phyloP scores from a whole-genome alignment of 2,888 invertebrate genomes.

The Piscicola geometra region DNA sequence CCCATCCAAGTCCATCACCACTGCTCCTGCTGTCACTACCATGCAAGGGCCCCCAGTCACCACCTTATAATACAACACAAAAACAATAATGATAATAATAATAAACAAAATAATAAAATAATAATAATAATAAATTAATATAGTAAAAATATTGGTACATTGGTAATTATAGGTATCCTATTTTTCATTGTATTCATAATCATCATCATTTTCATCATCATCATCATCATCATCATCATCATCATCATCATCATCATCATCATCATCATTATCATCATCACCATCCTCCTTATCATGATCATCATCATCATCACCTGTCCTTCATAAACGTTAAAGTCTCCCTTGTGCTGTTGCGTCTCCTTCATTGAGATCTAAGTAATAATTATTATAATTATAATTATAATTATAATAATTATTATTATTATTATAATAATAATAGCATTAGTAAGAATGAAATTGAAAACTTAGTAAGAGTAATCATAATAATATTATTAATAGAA shows the following conservation, averaged over 20 bases:
- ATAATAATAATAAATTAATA: background rate
- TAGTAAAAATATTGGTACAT: background rate
- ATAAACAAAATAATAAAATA: background rate
- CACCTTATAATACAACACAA: background rate
- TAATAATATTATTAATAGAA: too few species aligned
- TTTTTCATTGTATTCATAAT: background rate
- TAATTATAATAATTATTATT: too few species aligned
- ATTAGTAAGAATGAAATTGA: too few species aligned
- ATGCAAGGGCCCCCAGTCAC: conserved; percentile 78
- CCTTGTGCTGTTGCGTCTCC: conserved; percentile 81
- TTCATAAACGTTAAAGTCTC: conserved; percentile 68
- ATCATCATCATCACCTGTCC: conserved; percentile 1
- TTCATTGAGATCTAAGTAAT: conserved; percentile 62
- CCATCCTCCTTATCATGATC: background rate
- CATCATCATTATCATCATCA: conserved; percentile 12
- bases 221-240: conserved; percentile 22
- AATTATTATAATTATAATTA: too few species aligned
- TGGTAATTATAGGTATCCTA: too few species aligned
- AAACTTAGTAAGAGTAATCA: conserved; percentile 34
- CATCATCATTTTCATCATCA: conserved; percentile 20
- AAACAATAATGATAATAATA: conserved; percentile 1
- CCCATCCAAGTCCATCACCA: conserved; percentile 83
- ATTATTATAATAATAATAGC: too few species aligned
- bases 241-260: conserved; percentile 24
- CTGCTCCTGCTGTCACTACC: conserved; percentile 83